Base-by-base conservation (phyloP, 2,113 vertebrate genomes). In the Urocitellus parryii region DNA sequence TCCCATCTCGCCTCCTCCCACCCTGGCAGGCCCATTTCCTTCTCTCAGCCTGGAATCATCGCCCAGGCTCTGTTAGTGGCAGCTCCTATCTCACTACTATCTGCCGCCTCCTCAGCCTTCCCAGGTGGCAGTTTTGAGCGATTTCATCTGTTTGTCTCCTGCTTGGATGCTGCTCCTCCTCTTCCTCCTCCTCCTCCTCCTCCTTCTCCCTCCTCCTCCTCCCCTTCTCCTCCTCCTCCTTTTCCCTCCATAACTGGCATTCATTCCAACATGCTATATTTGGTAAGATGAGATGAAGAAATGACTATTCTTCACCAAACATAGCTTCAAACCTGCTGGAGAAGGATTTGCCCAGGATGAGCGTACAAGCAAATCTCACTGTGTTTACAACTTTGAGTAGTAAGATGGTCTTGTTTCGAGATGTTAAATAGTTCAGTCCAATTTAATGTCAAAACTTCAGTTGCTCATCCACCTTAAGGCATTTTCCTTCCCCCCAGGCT, bases 231-330 rank as follows among this genome's bases (percentile, higher is more conserved):
- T 5, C 45, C 6, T 45, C 56, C 20, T n/a, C 39, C 1, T 77
- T 79, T 73, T 48, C n/a, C 73, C 42, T 72, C 65, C 37, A 29
- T 45, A 63, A 63, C 58, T 76, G 96, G 56, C 73, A 80, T 94
- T 90, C 56, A 80, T 94, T 90, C 56, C 53, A 95, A 91, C 42
- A 88, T 82, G 45, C 73, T 97, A 45, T 87, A 89, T 86, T 85
- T 96, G 78, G 74, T 95, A 85, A 90, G 90, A 76, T 76, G 78
- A 87, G 84, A 96, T 91, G 65, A 96, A 58, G 70, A 96, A 97
- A 93, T 94, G 79, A 88, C 82, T 94, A 22, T 88, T 94, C 95
- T 91, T 95, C 74, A 91, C 61, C 83, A 73, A 96, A 58, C 29
- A 86, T n/a, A 93, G 51, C 42, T 92, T 93, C 87, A 90, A 93